These are phyloP conservation scores for Coregonus ussuriensis DNA, from an alignment of 2,797 vertebrate genomes.

Conservation along the genomic window DNA sequence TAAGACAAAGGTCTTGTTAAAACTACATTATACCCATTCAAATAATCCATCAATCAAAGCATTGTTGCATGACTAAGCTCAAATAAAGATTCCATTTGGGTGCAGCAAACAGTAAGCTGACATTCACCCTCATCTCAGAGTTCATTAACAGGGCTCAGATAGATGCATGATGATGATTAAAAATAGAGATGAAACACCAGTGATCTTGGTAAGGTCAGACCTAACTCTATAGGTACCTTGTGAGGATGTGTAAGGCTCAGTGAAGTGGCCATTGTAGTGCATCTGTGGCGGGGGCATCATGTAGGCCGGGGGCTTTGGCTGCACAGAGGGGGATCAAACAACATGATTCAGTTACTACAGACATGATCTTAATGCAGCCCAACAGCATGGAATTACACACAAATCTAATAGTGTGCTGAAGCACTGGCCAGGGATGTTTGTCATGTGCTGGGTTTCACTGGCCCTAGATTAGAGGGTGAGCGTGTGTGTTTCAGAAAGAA, in stretches of 20 bases:
- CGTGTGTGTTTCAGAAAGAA: background rate
- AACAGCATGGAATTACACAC: slow-evolving; percentile 16
- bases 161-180: too few relatives aligned
- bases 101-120: too few relatives aligned
- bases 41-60: background rate
- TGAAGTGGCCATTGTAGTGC: slow-evolving; percentile 95
- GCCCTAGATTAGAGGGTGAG: background rate
- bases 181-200: background rate
- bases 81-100: background rate
- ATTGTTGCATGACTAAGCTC: background rate
- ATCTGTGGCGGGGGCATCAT: slow-evolving; percentile 91
- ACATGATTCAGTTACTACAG: slow-evolving; percentile 33
- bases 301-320: slow-evolving; percentile 92
- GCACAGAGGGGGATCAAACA: slow-evolving; percentile 6
- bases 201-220: background rate
- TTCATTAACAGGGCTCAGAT: too few relatives aligned
- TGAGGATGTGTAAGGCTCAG: slow-evolving; percentile 91
- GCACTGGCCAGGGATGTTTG: background rate
- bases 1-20: background rate
- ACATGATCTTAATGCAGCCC: slow-evolving; percentile 21
- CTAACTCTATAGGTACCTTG: slow-evolving; percentile 80
- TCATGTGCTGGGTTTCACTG: background rate
- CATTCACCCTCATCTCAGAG: too few relatives aligned
- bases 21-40: background rate
- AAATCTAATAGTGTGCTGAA: slow-evolving; percentile 7